These are phyloP conservation scores for Rhinoraja longicauda DNA, from an alignment of 2,797 vertebrate genomes.

Conservation along the genomic window DNA sequence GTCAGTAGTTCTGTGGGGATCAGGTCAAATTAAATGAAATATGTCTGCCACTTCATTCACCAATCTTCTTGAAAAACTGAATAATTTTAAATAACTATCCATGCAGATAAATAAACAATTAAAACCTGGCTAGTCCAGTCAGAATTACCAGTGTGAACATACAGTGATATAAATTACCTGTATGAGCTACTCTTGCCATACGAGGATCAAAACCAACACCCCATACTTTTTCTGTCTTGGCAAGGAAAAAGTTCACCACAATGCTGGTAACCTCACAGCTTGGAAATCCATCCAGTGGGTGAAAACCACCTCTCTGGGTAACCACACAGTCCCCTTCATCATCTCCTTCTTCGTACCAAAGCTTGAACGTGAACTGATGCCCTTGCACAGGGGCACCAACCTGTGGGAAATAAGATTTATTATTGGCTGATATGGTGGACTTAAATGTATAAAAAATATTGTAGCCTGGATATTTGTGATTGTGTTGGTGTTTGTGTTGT, in stretches of 20 bases:
- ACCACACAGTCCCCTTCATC: conserved; percentile 4
- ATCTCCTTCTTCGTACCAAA: neutral
- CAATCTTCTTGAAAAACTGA: neutral
- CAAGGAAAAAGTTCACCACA: conserved; percentile 23
- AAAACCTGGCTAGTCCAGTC: neutral
- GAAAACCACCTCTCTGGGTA: neutral
- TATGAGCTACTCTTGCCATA: conserved; percentile 11
- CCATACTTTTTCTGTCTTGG: neutral
- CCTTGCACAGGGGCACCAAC: conserved; percentile 8
- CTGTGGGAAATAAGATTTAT: neutral
- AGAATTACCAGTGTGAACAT: neutral
- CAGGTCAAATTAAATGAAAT: neutral
- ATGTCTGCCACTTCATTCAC: neutral
- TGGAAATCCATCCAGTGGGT: neutral
- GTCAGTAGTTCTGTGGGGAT: no score
- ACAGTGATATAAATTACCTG: neutral
- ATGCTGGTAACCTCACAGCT: neutral
- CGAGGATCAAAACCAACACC: conserved; percentile 23
- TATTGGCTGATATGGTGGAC: neutral
- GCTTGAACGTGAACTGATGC: neutral
- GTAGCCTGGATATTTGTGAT: neutral
- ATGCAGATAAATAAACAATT: no score
- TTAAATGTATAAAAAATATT: neutral
- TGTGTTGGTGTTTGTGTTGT: no score
- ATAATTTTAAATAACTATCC: neutral